Conservation (phyloP, 2,797 vertebrate genomes). For the Mus caroli region DNA sequence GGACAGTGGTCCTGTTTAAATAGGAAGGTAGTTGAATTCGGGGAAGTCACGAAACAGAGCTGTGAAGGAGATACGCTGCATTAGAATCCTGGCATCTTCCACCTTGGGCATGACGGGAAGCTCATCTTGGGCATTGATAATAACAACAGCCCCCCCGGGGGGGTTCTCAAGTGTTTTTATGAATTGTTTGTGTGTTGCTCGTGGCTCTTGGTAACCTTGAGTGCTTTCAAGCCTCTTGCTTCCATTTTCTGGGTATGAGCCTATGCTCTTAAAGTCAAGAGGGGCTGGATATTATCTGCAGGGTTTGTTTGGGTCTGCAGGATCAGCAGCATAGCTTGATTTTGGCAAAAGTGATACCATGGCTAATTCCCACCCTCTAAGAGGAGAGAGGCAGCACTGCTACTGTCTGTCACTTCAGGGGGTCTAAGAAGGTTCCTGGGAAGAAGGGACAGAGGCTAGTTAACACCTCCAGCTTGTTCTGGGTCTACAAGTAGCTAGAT, state of each 20-base stretch:
- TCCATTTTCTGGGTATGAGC: not conserved
- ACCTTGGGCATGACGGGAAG: not conserved
- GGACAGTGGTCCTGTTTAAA: not conserved
- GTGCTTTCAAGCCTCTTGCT: not conserved
- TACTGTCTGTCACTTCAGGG: not conserved
- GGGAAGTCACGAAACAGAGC: constrained; percentile 9
- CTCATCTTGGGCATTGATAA: not conserved
- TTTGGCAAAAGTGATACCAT: not conserved
- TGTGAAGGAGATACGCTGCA: not conserved
- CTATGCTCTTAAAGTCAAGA: constrained; percentile 11
- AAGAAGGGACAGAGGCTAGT: not conserved
- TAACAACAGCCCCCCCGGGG: not conserved
- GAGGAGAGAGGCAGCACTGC: not conserved
- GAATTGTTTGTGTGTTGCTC: not conserved
- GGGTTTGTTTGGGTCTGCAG: not conserved
- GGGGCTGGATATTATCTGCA: not conserved
- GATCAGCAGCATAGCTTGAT: not conserved
- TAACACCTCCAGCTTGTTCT: not conserved
- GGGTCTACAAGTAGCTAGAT: not conserved
- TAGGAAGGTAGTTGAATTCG: constrained; percentile 25
- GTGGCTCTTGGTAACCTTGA: not conserved
- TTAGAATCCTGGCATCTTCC: not conserved
- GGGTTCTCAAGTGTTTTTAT: not conserved
- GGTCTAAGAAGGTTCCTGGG: not conserved
- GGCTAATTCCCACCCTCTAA: not conserved